phyloP scores from a whole-genome alignment of 1,140 invertebrate species.

The Capitella teleta region DNA sequence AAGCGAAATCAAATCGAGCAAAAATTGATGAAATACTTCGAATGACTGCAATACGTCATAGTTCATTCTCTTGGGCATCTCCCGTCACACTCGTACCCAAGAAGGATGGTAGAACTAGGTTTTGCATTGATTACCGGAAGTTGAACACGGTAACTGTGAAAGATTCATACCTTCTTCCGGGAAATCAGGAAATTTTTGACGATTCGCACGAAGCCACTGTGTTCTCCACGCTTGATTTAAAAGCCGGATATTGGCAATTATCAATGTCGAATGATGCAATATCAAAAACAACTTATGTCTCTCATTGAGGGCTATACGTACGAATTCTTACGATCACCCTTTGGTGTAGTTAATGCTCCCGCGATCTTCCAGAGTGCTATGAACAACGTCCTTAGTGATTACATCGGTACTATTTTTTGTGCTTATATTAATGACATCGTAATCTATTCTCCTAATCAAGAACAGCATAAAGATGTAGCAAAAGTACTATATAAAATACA shows the following conservation, averaged over 20 bases:
- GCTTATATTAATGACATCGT: not conserved
- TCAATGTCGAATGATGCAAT: not conserved
- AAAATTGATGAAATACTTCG: not conserved
- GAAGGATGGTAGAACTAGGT: not conserved
- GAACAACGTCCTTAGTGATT: not conserved
- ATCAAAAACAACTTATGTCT: not conserved
- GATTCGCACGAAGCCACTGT: not conserved
- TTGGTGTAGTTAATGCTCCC: not conserved
- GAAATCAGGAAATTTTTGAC: not conserved
- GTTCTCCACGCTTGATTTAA: not conserved
- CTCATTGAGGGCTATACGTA: too few relatives aligned
- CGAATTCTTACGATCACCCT: not conserved
- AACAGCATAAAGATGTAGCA: not conserved
- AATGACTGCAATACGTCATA: not conserved
- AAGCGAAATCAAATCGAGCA: not conserved
- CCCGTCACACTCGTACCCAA: not conserved
- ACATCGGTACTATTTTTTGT: not conserved
- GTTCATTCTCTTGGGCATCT: not conserved
- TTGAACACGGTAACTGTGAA: not conserved
- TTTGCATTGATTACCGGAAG: slow-evolving; percentile 4
- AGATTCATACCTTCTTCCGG: not conserved
- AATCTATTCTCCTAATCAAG: not conserved
- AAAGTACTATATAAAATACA: not conserved
- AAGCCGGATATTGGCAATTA: not conserved
- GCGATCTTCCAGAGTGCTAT: not conserved